Percentiles rank a stretch among this genome's conserved stretches.
phyloP scores from a whole-genome alignment of 2,888 invertebrate genomes.

The Dicyrtoma fusca region DNA sequence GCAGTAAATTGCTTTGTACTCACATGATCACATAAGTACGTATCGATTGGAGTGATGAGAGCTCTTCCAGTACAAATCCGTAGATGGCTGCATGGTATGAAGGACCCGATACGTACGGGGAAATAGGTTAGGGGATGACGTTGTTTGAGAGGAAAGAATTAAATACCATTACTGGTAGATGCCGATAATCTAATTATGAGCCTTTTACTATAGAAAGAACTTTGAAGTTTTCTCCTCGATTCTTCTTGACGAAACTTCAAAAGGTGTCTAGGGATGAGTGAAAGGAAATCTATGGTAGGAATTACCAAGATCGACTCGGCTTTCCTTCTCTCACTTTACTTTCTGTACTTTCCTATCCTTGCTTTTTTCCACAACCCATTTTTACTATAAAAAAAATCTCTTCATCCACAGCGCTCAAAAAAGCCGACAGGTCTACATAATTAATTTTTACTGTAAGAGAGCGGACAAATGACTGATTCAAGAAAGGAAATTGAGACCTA shows the following conservation, averaged over 20 bases:
- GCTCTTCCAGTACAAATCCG: too few species aligned
- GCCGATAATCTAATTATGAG: slow-evolving; percentile 29
- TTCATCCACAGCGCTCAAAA: slow-evolving; percentile 1
- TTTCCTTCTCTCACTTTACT: slow-evolving; percentile 2
- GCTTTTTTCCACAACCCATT: not conserved
- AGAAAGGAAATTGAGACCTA: slow-evolving; percentile 18
- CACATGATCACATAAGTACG: too few species aligned
- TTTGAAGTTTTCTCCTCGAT: slow-evolving; percentile 17
- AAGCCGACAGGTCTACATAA: slow-evolving; percentile 19
- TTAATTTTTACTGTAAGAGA: slow-evolving; percentile 22
- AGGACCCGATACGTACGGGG: not conserved
- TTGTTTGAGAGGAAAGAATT: not conserved
- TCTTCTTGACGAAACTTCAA: not conserved
- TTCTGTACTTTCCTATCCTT: not conserved
- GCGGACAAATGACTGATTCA: slow-evolving; percentile 31
- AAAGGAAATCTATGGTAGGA: too few species aligned
- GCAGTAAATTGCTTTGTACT: too few species aligned
- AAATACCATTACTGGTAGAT: slow-evolving; percentile 9
- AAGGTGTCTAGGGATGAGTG: too few species aligned
- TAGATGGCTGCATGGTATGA: not conserved
- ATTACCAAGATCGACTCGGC: too few species aligned
- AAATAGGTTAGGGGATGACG: not conserved
- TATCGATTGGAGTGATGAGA: too few species aligned
- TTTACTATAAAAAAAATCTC: not conserved
- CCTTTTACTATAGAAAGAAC: slow-evolving; percentile 1